Evolutionary conservation across 2,113 vertebrate species (phyloP).

Genomic region (Saccopteryx bilineata): DNA sequence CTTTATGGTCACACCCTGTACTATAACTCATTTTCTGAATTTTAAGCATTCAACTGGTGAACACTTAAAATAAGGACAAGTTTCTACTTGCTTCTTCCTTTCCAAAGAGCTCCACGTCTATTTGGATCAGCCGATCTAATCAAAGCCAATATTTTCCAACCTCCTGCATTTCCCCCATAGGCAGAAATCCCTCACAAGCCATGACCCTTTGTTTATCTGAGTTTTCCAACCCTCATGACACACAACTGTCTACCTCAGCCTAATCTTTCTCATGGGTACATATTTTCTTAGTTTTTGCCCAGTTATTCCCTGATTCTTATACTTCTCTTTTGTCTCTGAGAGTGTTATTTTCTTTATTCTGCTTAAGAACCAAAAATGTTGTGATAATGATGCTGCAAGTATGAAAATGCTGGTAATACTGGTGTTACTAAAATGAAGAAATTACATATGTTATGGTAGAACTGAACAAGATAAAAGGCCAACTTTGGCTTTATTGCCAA

Average conservation of each 20-base stretch:
- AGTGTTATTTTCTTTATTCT: slow-evolving; percentile 18
- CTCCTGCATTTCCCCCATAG: background rate
- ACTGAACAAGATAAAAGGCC: background rate
- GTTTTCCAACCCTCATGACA: background rate
- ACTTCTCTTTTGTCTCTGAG: background rate
- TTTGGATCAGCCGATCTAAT: background rate
- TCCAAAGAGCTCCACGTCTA: background rate
- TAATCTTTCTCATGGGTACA: background rate
- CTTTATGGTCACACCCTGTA: background rate
- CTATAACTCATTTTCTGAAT: slow-evolving; percentile 14
- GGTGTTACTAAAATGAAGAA: slow-evolving; percentile 16
- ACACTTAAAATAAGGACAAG: background rate
- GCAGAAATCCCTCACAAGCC: background rate
- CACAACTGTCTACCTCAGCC: background rate
- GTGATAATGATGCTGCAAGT: background rate
- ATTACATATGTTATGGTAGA: background rate
- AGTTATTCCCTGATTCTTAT: background rate
- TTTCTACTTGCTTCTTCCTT: background rate
- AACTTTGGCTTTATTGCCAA: background rate
- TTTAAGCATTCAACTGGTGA: slow-evolving; percentile 17
- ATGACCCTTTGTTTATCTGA: background rate
- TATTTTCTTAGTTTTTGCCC: background rate
- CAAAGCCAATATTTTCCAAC: background rate
- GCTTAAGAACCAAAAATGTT: background rate
- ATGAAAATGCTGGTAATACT: background rate